Base-by-base conservation (phyloP, 2,888 invertebrate genomes). In the Reticulitermes lucifugus region DNA sequence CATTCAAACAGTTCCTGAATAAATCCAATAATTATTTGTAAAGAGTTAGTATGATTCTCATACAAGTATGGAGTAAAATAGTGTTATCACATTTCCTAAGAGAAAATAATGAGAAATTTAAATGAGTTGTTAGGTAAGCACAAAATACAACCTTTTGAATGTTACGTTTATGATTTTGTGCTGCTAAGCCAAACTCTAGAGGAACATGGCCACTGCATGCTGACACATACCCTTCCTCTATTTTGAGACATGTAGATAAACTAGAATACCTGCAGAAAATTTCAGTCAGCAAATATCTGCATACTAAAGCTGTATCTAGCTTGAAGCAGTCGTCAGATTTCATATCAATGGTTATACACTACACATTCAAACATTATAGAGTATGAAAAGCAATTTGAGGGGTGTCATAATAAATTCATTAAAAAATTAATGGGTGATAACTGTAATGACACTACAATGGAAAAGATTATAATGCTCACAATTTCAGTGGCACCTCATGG, bases 1-100 rank as follows among this genome's bases (percentile, higher is more conserved):
- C 84, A 81, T 79, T 79, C 70, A 84, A 79, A 79, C 25, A 43
- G 79, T 79, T 79, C 43, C 65, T 84, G 79, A 84, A 65, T 70
- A 84, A 84, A 79, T 84, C 22, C 84, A 84, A 81, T 46, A 70
- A 65, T 65, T 65, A 81, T 25, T 43, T 81, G 65, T 70, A 81
- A 81, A 81, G 70, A 65, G 65, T 81, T 65, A 80, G 43, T 81
- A 65, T 81, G 41, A 77, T 77, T 35, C 77, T 77, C 51, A 77
- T 79, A 81, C 18, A 81, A 81, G 70, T 65, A 65, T 81, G 70
- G 41, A 81, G 46, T 77, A 77, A 73, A 77, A 35, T 70, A 60
- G 35, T 80, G 18, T 81, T 81, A 81, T 81, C 81, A 81, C 81
- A 81, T 65, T 41, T 81, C 70, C 59, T 29, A 80, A 81, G 70